Evolutionary conservation across 2,113 vertebrate genomes (phyloP).

Genomic region (human (Homo sapiens)): DNA sequence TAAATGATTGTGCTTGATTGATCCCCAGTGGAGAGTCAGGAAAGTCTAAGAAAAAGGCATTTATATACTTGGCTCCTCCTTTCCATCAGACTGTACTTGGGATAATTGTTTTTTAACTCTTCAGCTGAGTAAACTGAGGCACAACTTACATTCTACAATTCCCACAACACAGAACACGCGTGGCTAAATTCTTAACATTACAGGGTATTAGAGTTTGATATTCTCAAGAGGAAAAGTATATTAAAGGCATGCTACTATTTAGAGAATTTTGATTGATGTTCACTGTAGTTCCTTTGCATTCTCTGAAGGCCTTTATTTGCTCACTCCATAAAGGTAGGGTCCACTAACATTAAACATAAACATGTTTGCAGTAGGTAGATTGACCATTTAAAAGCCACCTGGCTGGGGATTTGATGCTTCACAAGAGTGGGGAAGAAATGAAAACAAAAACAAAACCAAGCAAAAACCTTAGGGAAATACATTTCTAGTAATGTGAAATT

Average conservation of each 20-base stretch:
- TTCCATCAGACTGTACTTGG: not conserved
- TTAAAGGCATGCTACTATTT: conserved; percentile 46
- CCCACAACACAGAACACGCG: not conserved
- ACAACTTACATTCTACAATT: not conserved
- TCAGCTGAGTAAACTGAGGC: conserved; percentile 12
- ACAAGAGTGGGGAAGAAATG: not conserved
- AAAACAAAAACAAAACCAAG: not conserved
- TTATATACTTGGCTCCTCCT: not conserved
- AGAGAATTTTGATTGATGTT: conserved; percentile 53
- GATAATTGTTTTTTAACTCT: not conserved
- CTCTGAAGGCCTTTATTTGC: conserved; percentile 43
- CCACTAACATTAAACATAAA: conserved; percentile 28
- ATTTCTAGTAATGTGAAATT: conserved; percentile 6
- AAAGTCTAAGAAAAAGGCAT: not conserved
- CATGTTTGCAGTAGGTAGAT: not conserved
- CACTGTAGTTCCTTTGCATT: conserved; percentile 43
- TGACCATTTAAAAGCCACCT: conserved; percentile 48
- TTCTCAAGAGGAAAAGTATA: not conserved
- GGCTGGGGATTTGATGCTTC: conserved; percentile 6
- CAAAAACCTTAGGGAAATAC: conserved; percentile 30
- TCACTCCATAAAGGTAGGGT: not conserved
- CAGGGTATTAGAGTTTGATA: not conserved
- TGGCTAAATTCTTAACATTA: not conserved
- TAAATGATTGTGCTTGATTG: not conserved
- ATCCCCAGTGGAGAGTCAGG: not conserved